Evolutionary conservation across 2,888 invertebrate genomes (phyloP).

Genomic region (Trachelus tabidus): DNA sequence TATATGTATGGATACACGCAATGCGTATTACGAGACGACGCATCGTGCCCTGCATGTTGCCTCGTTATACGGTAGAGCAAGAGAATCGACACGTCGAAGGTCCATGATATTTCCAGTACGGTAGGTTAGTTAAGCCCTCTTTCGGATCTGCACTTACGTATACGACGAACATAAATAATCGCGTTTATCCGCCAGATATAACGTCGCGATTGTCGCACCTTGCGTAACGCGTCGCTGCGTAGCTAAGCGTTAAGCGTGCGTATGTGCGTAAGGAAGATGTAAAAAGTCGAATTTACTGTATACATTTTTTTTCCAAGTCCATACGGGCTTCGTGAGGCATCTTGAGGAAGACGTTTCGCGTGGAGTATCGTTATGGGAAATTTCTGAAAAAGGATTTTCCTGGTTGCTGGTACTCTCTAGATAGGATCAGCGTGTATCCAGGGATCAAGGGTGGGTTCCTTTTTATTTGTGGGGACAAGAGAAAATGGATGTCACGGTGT

Average conservation of each 20-base stretch:
- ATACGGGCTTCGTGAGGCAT: too few relatives aligned
- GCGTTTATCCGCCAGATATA: constrained; percentile 31
- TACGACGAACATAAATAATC: constrained; percentile 47
- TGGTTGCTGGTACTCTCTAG: background rate
- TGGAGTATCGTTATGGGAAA: background rate
- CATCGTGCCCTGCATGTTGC: constrained; percentile 25
- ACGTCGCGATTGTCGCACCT: constrained; percentile 27
- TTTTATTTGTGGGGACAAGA: background rate
- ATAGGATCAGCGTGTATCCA: background rate
- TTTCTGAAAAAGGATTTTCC: background rate
- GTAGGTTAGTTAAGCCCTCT: constrained; percentile 55
- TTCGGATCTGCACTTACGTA: constrained; percentile 35
- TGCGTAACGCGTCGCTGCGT: constrained; percentile 19
- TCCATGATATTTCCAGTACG: constrained; percentile 41
- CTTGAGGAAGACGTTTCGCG: background rate
- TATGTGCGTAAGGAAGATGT: too few relatives aligned
- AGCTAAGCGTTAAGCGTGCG: background rate
- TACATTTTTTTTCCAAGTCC: background rate
- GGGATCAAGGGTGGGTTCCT: background rate
- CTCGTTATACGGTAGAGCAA: constrained; percentile 40
- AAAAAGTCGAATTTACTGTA: background rate
- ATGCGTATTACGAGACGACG: background rate
- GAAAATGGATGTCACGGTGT: background rate
- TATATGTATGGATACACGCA: background rate
- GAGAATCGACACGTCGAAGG: constrained; percentile 39